These are phyloP conservation scores for Macquaria australasica DNA, from an alignment of 2,113 vertebrate species.

Conservation along the genomic window DNA sequence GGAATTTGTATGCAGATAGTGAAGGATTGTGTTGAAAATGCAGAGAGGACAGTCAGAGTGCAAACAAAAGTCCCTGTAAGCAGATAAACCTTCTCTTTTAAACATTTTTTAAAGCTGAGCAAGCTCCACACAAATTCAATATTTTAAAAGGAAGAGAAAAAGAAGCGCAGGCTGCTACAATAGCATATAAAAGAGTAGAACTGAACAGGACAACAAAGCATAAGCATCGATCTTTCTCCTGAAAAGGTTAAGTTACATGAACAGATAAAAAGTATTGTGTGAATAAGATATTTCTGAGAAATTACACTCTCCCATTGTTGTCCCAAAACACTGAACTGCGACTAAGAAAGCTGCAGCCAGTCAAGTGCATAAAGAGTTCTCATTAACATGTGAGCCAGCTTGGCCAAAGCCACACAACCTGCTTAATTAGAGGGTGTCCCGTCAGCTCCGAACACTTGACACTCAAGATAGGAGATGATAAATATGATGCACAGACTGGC, in stretches of 20 bases:
- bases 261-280: not conserved
- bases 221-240: not conserved
- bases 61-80: constrained; percentile 13
- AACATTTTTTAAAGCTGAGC: not conserved
- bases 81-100: constrained; percentile 24
- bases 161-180: not conserved
- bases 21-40: constrained; percentile 12
- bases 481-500: constrained; percentile 2
- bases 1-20: constrained; percentile 5
- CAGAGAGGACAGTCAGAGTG: not conserved
- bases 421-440: constrained; percentile 58
- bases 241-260: not conserved
- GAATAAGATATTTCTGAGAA: not conserved
- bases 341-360: constrained; percentile 22
- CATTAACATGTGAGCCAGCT: constrained; percentile 64
- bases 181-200: accelerated
- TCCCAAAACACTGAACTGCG: constrained; percentile 8
- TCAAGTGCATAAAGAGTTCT: constrained; percentile 40
- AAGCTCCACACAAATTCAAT: constrained; percentile 6
- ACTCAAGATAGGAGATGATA: constrained; percentile 9
- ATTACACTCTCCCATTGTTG: constrained; percentile 8
- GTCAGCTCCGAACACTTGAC: constrained; percentile 35
- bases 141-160: not conserved
- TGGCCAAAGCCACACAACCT: constrained; percentile 51
- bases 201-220: not conserved